Percentiles rank a stretch among this genome's conserved stretches.
These are phyloP conservation scores for Melanotaenia nigrans DNA, from an alignment of 2,797 vertebrate species.

Conservation along the genomic window DNA sequence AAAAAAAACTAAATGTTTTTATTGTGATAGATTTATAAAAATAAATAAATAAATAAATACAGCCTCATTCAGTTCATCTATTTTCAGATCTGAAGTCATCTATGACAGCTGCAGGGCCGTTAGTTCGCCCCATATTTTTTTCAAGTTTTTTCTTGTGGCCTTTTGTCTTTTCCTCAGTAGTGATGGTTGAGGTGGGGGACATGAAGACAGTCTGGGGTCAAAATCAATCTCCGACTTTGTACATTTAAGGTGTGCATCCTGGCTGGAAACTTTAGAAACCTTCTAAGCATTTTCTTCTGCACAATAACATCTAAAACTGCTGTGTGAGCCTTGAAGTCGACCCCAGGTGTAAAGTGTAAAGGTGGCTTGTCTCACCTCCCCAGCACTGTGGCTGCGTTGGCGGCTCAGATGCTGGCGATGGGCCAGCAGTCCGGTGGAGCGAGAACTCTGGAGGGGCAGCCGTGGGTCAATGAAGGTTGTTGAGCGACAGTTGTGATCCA, in stretches of 20 bases:
- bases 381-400: constrained; percentile 96
- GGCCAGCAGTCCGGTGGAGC: constrained; percentile 91
- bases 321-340: constrained; percentile 12
- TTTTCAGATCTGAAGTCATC: no score
- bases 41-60: no score
- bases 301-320: constrained; percentile 26
- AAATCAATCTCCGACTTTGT: not conserved
- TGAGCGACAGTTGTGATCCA: constrained; percentile 97
- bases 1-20: no score
- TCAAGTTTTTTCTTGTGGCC: not conserved
- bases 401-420: constrained; percentile 95
- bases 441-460: constrained; percentile 93
- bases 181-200: not conserved
- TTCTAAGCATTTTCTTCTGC: constrained; percentile 10
- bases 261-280: constrained; percentile 6
- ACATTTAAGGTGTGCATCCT: not conserved
- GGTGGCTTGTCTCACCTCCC: constrained; percentile 85
- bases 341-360: constrained; percentile 17
- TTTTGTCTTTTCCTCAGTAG: not conserved
- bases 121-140: no score
- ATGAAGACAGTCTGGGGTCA: not conserved
- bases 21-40: no score
- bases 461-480: constrained; percentile 98
- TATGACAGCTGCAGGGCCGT: no score
- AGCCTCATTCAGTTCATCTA: no score